Base-by-base conservation (phyloP, 2,113 vertebrate species). In the Dasyprocta punctata region DNA sequence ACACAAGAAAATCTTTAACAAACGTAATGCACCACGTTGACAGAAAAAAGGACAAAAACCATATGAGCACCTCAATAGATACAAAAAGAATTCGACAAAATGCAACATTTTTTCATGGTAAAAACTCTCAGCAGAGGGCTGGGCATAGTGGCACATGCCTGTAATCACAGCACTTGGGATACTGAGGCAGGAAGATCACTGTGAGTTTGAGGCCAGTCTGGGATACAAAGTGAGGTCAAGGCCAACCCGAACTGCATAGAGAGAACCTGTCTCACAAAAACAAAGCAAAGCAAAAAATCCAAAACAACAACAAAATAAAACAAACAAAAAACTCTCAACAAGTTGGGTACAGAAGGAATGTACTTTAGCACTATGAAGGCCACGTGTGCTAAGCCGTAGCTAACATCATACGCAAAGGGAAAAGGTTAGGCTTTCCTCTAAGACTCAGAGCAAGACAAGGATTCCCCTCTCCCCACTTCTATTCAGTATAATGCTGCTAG, bases 1-100 rank as follows among this genome's bases (percentile, higher is more conserved):
- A 81, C 44, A 54, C 28, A 38, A 11, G 56, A 49, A 63, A 88
- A 47, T 52, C 65, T n/a, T n/a, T n/a, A 63, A 63, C 41, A 87
- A 56, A 65, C 22, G 16, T 82, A 19, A 65, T 44, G 54, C 2
- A 73, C 49, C 28, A 44, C 7, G 44, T 4, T 63, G 87, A 88
- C 20, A 95, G 54, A 81, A 95, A 52, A 52, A 95, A 90, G 63
- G 24, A 56, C 65, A 88, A 92, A 87, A 88, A 88, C 16, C 6
- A 33, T 61, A 80, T 49, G 33, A 83, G 65, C 12, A 30, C 49
- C 30, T 95, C 60, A 44, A 54, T 11, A 56, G n/a, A 75, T 75
- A 9, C 14, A 88, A 56, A 78, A 83, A 81, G 30, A 9, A 92
- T n/a, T 17, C 86, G 63, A 41, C 8, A 54, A 54, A 75, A 94